These are phyloP conservation scores for Odontophorus gujanensis DNA, from an alignment of 2,113 vertebrate species.

Conservation along the genomic window DNA sequence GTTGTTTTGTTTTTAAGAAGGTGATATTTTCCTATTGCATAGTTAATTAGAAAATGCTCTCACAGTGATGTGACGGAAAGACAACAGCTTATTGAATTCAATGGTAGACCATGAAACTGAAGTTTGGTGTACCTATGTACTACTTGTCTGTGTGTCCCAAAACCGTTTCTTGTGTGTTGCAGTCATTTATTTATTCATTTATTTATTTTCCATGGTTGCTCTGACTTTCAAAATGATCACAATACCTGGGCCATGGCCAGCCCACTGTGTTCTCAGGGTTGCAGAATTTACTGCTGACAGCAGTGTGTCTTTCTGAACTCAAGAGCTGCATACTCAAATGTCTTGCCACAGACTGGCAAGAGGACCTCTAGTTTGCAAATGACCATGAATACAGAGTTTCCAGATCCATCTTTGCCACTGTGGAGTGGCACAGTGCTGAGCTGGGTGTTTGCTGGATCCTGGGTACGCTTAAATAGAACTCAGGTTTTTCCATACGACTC, in stretches of 20 bases:
- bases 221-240: neutral
- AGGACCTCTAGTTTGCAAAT: neutral
- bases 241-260: neutral
- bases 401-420: neutral
- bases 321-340: neutral
- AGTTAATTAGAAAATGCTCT: neutral
- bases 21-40: neutral
- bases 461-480: neutral
- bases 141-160: neutral
- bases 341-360: neutral
- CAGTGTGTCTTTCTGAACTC: neutral
- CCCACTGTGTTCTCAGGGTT: neutral
- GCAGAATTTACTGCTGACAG: neutral
- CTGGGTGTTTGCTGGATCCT: neutral
- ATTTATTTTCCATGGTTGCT: neutral
- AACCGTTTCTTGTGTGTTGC: neutral
- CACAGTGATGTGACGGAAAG: neutral
- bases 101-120: neutral
- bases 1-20: no score
- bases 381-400: fast-evolving
- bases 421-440: neutral
- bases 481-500: neutral
- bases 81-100: neutral
- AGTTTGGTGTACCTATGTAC: neutral
- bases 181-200: neutral